phyloP scores from a whole-genome alignment of 2,113 vertebrate genomes.

The Eonycteris spelaea region DNA sequence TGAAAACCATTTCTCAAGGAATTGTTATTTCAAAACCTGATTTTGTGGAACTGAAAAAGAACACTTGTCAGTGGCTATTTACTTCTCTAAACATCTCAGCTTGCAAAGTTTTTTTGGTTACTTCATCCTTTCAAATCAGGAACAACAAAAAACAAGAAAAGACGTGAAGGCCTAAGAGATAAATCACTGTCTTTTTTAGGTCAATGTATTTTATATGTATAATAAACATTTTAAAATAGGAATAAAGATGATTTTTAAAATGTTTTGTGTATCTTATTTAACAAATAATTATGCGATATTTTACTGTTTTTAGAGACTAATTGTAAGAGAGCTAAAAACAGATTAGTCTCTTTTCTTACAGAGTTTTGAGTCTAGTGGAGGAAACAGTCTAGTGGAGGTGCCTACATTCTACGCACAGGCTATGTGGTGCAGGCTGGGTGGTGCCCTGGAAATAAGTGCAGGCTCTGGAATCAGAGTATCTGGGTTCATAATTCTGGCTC shows the following conservation, averaged over 20 bases:
- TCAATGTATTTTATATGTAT: background rate
- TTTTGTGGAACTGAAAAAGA: background rate
- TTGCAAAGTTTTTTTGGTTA: background rate
- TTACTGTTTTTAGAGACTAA: background rate
- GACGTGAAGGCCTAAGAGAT: background rate
- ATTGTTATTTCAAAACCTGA: conserved; percentile 11
- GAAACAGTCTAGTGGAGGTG: background rate
- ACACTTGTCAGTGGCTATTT: conserved; percentile 1
- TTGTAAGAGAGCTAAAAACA: background rate
- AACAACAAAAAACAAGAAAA: conserved; percentile 11
- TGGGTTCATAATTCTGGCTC: background rate
- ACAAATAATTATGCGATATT: background rate
- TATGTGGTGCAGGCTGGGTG: background rate
- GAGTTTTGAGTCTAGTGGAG: background rate
- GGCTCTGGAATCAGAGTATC: background rate
- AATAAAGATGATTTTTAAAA: background rate
- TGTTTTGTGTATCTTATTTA: background rate
- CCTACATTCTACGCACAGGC: background rate
- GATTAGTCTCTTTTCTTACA: background rate
- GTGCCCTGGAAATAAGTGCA: background rate
- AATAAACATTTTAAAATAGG: background rate
- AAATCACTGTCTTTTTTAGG: background rate
- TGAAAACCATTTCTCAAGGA: background rate
- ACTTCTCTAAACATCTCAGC: background rate
- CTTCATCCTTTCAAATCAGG: conserved; percentile 23